A percentile compares a stretch with the other conserved stretches of the same genome.
Evolutionary conservation across 2,888 invertebrate species (phyloP).

Genomic region (Gortyna flavago): DNA sequence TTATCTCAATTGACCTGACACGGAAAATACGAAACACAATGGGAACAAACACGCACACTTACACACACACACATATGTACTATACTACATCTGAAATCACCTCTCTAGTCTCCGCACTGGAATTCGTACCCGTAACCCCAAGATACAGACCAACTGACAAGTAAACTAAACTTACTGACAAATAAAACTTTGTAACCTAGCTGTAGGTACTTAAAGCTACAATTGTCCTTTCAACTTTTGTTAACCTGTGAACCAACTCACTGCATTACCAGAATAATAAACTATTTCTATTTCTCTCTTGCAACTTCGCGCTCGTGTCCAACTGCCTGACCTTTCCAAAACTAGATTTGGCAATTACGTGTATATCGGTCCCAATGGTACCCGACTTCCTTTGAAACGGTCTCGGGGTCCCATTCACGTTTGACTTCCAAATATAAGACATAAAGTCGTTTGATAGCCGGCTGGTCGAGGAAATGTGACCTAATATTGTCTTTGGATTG

Average conservation of each 20-base stretch:
- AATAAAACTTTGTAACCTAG: neutral
- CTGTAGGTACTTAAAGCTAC: neutral
- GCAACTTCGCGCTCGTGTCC: constrained; percentile 35
- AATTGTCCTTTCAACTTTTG: neutral
- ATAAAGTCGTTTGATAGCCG: constrained; percentile 46
- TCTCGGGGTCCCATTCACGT: constrained; percentile 49
- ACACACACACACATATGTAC: neutral
- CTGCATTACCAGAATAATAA: neutral
- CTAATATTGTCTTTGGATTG: constrained; percentile 32
- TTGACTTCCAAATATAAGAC: constrained; percentile 66
- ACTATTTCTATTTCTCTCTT: neutral
- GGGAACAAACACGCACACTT: neutral
- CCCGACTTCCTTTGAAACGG: constrained; percentile 39
- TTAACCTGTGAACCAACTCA: neutral
- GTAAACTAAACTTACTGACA: neutral
- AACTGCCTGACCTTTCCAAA: constrained; percentile 43
- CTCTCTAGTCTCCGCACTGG: neutral
- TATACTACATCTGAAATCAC: neutral
- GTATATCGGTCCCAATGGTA: constrained; percentile 61
- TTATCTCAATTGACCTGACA: neutral
- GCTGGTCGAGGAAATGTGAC: constrained; percentile 32
- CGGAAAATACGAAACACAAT: neutral
- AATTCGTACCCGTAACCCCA: neutral
- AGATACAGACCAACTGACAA: neutral
- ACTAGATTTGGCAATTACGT: constrained; percentile 68